phyloP scores from a whole-genome alignment of 2,797 vertebrate species.

The Leptatherina wallacei region DNA sequence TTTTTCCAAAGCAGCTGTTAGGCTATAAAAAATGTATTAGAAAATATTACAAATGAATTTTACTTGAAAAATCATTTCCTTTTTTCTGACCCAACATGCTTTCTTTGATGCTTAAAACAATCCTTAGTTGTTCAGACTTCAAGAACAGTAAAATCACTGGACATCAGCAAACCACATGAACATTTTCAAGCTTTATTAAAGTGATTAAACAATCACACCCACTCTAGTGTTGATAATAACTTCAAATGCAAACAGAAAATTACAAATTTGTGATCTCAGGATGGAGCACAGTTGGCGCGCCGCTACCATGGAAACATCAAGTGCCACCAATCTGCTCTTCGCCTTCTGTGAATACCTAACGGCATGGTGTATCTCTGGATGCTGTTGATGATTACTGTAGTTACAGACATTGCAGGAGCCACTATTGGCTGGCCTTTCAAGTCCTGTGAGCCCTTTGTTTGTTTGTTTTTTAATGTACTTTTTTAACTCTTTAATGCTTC shows the following conservation, averaged over 20 bases:
- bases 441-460: background rate
- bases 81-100: background rate
- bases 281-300: constrained; percentile 4
- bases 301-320: constrained; percentile 28
- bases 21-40: background rate
- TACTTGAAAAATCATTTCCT: too few relatives aligned
- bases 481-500: background rate
- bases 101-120: background rate
- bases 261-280: background rate
- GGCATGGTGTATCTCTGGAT: constrained; percentile 31
- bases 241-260: constrained; percentile 5
- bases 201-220: background rate
- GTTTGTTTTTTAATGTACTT: background rate
- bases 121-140: background rate
- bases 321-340: constrained; percentile 24
- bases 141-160: background rate
- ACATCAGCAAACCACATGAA: background rate
- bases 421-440: constrained; percentile 40
- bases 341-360: constrained; percentile 30
- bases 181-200: background rate
- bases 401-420: constrained; percentile 14
- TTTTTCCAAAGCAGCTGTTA: background rate
- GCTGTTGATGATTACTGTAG: constrained; percentile 44
- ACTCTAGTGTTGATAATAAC: constrained; percentile 9
- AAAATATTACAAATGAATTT: too few relatives aligned